Evolutionary conservation across 2,113 vertebrate species (phyloP).

Genomic region (Phylloscopus trochilus): DNA sequence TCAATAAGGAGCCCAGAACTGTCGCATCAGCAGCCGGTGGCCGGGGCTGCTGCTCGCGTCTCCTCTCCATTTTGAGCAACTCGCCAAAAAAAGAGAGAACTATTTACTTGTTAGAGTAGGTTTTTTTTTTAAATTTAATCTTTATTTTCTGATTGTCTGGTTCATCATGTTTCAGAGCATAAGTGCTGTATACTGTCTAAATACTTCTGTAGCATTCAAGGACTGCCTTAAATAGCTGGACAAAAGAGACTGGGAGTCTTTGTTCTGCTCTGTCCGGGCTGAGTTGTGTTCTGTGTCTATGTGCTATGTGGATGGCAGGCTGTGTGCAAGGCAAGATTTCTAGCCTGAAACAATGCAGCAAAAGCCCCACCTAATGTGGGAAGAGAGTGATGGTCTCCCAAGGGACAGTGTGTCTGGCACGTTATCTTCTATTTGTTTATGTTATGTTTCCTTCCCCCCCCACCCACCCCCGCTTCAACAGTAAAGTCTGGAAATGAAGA

Average conservation of each 20-base stretch:
- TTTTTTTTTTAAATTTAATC: not conserved
- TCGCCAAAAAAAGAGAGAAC: not conserved
- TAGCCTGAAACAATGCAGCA: not conserved
- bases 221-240: not conserved
- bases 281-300: not conserved
- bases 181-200: not conserved
- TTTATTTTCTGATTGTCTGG: not conserved
- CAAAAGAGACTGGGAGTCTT: not conserved
- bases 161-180: not conserved
- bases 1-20: slow-evolving; percentile 72
- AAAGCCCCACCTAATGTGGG: slow-evolving; percentile 30
- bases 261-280: not conserved
- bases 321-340: not conserved
- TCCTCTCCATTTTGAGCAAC: slow-evolving; percentile 38
- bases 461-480: not conserved
- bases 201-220: not conserved
- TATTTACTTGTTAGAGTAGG: not conserved
- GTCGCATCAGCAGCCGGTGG: slow-evolving; percentile 66
- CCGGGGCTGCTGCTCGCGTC: not conserved
- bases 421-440: slow-evolving; percentile 16
- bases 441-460: not conserved
- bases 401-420: not conserved
- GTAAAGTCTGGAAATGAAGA: not conserved
- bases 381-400: not conserved
- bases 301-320: not conserved